Evolutionary conservation across 2,113 vertebrate genomes (phyloP), one percentile per base, ranked within the genome.

Genomic region (Bolborhynchus lineola): DNA sequence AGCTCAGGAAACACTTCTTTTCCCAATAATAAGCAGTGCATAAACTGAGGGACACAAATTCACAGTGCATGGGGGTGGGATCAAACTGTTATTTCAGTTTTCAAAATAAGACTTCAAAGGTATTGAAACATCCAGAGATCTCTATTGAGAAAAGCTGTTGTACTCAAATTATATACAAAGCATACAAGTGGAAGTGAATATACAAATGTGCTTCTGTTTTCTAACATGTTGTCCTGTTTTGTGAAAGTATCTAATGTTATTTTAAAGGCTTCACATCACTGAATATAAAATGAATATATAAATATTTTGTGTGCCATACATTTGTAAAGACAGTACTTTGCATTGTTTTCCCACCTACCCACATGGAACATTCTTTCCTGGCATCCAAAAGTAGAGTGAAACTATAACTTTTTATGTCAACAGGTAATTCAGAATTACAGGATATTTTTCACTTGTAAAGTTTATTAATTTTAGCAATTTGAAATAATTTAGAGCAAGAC

Each of bases 351-450:
- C 71, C 82, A 89, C 69, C 93, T 93, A 88, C 53, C 39, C 71
- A 96, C 46, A 92, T 62, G 72, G 96, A 93, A 88, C 63, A 93
- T 86, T 76, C 19, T 90, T 86, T 55, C 52, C 77, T 75, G 47
- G 63, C 82, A 63, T 59, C 81, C 81, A 47, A 60, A 92, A 57
- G 26, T 87, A 86, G 60, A 86, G 49, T 11, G 25, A 55, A 97
- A 72, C 79, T 39, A 33, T 87, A 82, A 95, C 82, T 97, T 96
- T 95, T 83, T 88, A 84, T 29, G 42, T 80, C 92, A 96, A 92
- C 92, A 96, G 79, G 89, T 90, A 96, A 96, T 95, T 96, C 94
- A 97, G 94, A 97, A 95, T 93, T 92, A 96, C 90, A 92, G 84
- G 82, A 91, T 90, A 80, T 91, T 93, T 95, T 91, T 39, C 60